Evolutionary conservation across 1,140 invertebrate genomes (phyloP).

Genomic region (Stegodyphus dumicola): DNA sequence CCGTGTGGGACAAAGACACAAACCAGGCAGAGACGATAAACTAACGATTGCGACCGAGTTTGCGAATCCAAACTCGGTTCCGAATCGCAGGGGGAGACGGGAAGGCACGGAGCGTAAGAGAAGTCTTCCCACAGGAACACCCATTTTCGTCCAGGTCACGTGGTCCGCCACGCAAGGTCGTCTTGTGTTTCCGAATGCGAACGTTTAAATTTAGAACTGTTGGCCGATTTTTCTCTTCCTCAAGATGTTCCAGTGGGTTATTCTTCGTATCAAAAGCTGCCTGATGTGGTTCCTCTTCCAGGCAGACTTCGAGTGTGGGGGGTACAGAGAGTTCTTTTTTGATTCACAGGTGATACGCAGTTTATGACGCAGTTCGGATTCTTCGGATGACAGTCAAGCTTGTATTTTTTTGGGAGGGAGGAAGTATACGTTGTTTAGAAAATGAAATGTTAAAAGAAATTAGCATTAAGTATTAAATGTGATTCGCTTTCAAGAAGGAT

Average conservation of each 20-base stretch:
- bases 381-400: neutral
- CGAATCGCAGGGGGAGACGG: constrained; percentile 28
- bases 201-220: constrained; percentile 52
- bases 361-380: constrained; percentile 15
- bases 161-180: constrained; percentile 40
- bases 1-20: neutral
- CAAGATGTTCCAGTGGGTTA: neutral
- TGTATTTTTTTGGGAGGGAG: no score
- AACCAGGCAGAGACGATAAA: neutral
- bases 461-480: no score
- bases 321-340: neutral
- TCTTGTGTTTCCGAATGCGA: constrained; percentile 54
- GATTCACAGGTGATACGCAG: constrained; percentile 16
- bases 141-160: constrained; percentile 59
- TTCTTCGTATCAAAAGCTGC: neutral
- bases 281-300: neutral
- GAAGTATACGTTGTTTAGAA: no score
- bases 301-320: neutral
- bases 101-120: neutral
- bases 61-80: neutral
- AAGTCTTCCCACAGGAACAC: constrained; percentile 9
- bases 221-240: constrained; percentile 29
- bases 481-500: no score
- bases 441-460: no score
- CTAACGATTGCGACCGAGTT: neutral